Evolutionary conservation across 2,113 vertebrate genomes (phyloP).

Genomic region (Gila orcuttii): DNA sequence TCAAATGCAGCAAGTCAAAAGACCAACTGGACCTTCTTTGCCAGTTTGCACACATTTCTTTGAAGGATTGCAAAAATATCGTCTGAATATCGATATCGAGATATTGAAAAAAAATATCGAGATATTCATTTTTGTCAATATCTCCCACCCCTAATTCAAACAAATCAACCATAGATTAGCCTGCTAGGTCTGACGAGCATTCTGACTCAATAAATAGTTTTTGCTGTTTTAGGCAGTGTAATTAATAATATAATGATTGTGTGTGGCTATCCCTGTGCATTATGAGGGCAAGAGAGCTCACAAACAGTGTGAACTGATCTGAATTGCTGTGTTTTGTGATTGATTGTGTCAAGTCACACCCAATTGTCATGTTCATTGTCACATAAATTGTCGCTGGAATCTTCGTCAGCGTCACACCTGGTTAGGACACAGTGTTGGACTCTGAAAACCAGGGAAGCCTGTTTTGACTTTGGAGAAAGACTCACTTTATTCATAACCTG

Average conservation of each 20-base stretch:
- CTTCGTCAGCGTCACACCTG: background rate
- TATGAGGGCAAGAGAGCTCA: background rate
- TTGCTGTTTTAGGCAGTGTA: background rate
- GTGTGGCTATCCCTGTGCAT: background rate
- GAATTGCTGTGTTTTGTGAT: background rate
- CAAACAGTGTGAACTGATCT: background rate
- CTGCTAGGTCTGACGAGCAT: background rate
- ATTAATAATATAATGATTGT: background rate
- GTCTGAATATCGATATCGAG: no score
- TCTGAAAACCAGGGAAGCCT: background rate
- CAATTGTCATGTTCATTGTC: background rate
- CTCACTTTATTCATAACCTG: constrained; percentile 5
- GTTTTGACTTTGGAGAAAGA: constrained; percentile 8
- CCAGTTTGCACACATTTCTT: no score
- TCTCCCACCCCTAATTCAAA: no score
- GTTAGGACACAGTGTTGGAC: constrained; percentile 1
- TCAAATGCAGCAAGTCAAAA: no score
- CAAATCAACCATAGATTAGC: background rate
- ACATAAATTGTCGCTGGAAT: background rate
- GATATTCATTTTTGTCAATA: no score
- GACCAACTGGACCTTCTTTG: no score
- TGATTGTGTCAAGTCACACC: background rate
- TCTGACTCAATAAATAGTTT: background rate
- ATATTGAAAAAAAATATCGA: no score
- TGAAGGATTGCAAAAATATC: no score